These are phyloP conservation scores for Calyptommatus sinebrachiatus DNA, from an alignment of 2,113 vertebrate genomes.

Conservation along the genomic window DNA sequence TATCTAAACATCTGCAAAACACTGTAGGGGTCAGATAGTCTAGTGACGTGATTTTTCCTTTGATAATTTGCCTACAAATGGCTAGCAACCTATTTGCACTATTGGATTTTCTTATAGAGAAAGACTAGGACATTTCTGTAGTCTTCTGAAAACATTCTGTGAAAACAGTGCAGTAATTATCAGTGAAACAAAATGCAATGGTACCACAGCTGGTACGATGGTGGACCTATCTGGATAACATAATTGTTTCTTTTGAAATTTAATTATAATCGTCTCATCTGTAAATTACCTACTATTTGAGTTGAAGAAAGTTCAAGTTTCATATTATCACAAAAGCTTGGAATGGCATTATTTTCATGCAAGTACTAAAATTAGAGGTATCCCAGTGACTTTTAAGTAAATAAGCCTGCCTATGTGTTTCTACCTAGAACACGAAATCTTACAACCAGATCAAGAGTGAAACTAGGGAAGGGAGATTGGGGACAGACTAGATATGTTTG, in stretches of 20 bases:
- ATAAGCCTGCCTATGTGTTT: background rate
- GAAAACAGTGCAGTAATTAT: slow-evolving; percentile 46
- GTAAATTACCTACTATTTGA: slow-evolving; percentile 19
- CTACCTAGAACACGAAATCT: background rate
- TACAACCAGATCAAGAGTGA: background rate
- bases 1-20: slow-evolving; percentile 69
- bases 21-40: slow-evolving; percentile 63
- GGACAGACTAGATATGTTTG: too few relatives aligned
- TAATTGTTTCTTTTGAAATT: slow-evolving; percentile 44
- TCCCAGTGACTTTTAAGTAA: background rate
- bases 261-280: slow-evolving; percentile 53
- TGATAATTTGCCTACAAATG: slow-evolving; percentile 65
- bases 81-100: slow-evolving; percentile 58
- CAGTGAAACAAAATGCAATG: slow-evolving; percentile 49
- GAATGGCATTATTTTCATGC: background rate
- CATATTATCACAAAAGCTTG: slow-evolving; percentile 6
- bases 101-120: slow-evolving; percentile 54
- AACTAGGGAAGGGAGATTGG: too few relatives aligned
- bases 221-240: slow-evolving; percentile 45
- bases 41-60: slow-evolving; percentile 67
- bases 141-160: slow-evolving; percentile 48
- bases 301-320: slow-evolving; percentile 13
- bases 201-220: slow-evolving; percentile 28
- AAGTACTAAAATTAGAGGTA: background rate
- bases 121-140: slow-evolving; percentile 45